phyloP scores from a whole-genome alignment of 2,888 invertebrate species.

The Troglohyphantes excavatus region DNA sequence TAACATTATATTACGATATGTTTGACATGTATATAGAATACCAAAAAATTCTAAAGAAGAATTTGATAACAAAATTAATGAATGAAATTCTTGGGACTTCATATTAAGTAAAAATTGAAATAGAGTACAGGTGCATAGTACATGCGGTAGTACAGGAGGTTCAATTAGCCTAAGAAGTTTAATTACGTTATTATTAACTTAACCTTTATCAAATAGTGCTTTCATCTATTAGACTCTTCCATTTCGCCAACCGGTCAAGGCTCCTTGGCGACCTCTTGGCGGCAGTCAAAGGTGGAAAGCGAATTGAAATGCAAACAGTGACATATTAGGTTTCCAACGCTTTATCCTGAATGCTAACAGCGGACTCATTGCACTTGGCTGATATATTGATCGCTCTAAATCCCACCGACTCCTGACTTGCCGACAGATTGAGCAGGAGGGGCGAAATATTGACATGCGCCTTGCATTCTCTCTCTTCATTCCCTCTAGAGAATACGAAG shows the following conservation, averaged over 20 bases:
- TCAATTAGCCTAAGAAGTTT: too few relatives aligned
- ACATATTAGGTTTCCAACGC: constrained; percentile 75
- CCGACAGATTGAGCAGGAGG: constrained; percentile 61
- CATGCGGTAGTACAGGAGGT: too few relatives aligned
- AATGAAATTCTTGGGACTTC: too few relatives aligned
- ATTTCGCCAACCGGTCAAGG: not conserved
- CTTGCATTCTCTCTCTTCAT: not conserved
- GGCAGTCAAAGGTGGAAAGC: constrained; percentile 27
- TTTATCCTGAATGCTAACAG: constrained; percentile 78
- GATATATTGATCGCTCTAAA: constrained; percentile 74
- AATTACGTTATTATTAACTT: too few relatives aligned
- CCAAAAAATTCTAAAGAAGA: too few relatives aligned
- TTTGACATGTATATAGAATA: too few relatives aligned
- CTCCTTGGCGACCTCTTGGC: constrained; percentile 60
- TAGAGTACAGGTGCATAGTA: too few relatives aligned
- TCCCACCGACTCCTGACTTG: constrained; percentile 53
- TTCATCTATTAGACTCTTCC: too few relatives aligned
- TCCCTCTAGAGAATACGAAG: constrained; percentile 38
- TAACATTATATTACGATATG: too few relatives aligned
- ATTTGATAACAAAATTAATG: too few relatives aligned
- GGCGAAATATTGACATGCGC: constrained; percentile 70
- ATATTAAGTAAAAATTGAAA: too few relatives aligned
- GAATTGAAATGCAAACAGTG: constrained; percentile 78
- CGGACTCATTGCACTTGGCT: constrained; percentile 70
- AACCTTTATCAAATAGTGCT: too few relatives aligned